A percentile compares a stretch with the other conserved stretches of the same genome.
phyloP scores from a whole-genome alignment of 2,888 invertebrate species.

The Amphipoea oculea region DNA sequence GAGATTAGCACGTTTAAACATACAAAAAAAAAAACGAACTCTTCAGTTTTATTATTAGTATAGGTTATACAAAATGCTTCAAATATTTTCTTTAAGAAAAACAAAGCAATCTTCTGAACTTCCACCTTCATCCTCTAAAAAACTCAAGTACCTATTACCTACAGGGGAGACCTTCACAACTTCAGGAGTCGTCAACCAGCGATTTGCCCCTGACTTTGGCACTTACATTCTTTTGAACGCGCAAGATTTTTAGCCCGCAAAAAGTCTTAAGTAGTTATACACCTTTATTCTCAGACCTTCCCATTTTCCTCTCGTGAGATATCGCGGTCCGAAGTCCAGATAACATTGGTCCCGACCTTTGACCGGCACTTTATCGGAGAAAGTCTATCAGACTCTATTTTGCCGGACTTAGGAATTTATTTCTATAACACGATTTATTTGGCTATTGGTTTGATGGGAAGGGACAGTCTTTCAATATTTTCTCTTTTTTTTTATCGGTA shows the following conservation, averaged over 20 bases:
- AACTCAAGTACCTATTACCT: constrained; percentile 3
- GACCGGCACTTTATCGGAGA: constrained; percentile 73
- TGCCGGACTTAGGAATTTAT: constrained; percentile 68
- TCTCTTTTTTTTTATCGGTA: constrained; percentile 13
- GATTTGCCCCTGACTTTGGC: constrained; percentile 29
- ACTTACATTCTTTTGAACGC: constrained; percentile 49
- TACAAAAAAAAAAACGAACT: not conserved
- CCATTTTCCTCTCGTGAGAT: constrained; percentile 71
- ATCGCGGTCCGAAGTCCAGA: constrained; percentile 66
- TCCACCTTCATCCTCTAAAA: not conserved
- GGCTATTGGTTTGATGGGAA: constrained; percentile 39
- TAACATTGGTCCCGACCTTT: constrained; percentile 71
- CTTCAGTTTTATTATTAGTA: not conserved
- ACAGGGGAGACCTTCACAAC: constrained; percentile 9
- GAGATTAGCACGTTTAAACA: not conserved
- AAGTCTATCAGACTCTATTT: constrained; percentile 72
- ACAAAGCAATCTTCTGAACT: not conserved
- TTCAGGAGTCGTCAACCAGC: constrained; percentile 29
- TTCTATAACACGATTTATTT: constrained; percentile 70
- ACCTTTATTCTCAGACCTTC: constrained; percentile 57
- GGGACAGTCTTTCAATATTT: constrained; percentile 32
- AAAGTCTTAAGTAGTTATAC: constrained; percentile 46
- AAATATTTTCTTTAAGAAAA: too few species aligned
- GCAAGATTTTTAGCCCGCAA: constrained; percentile 48
- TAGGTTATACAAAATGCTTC: not conserved